Base-by-base conservation (phyloP, 1,140 invertebrate genomes). In the Drosophila sp. region DNA sequence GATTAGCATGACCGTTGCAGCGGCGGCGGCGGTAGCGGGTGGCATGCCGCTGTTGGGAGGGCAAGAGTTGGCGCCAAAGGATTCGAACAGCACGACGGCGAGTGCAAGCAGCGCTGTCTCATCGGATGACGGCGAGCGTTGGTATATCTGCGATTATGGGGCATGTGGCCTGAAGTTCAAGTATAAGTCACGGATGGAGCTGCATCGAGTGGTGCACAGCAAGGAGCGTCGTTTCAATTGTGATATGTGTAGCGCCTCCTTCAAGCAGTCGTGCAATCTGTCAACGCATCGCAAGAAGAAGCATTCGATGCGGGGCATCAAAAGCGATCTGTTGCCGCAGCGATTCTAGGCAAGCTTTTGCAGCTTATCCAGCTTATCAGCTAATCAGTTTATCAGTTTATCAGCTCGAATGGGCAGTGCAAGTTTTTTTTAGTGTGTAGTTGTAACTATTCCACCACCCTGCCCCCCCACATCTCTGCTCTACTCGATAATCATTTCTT, bases 281-380 rank as follows among this genome's bases (percentile, higher is more conserved):
- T 91, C 90, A 11, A 91, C 90, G 56, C 90, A 91, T 54, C 90
- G 90, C 13, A 91, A 91, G 18, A 91, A 91, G 41, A 91, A 91
- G 71, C 90, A 91, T 34, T 50, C 76, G 51, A 53, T 91, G 18
- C 70, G 90, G 57, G 90, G 90, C 67, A 82, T 87, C 43, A 90
- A 89, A 32, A 79, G 45, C 32, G 83, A 89, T 0, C 58, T 89
- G 41, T 18, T 89, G 51, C 83, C 83, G 63, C 83, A 89, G 70
- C 83, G 83, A 16, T 89, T 89, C 43, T 89, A 89, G 62, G 18
- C 27, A 36, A 9, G 13, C 4, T 27, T 36, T 40, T 16, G 6
- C 41, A 40, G 16, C 36, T 36, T 9, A 36, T 36, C 34, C 21
- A 9, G 34, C 4, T 38, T 16, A 34, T 14, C 25, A 45, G 8